phyloP scores from a whole-genome alignment of 2,888 invertebrate genomes.

The Anodontia alba region DNA sequence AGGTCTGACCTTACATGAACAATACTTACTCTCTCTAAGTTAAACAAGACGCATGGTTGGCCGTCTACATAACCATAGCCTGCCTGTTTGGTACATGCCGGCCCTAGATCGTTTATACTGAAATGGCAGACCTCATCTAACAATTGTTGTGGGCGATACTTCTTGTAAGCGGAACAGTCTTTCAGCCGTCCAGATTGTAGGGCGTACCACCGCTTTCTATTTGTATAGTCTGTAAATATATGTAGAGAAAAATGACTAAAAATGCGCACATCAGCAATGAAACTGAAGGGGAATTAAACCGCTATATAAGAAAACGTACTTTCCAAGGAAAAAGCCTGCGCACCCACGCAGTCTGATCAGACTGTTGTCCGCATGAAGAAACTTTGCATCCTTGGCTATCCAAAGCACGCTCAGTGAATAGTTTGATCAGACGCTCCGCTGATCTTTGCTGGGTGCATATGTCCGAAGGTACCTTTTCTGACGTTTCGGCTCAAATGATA shows the following conservation, averaged over 20 bases:
- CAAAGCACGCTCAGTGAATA: too few species aligned
- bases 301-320: too few species aligned
- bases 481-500: too few species aligned
- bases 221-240: neutral
- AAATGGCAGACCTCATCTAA: neutral
- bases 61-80: neutral
- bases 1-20: too few species aligned
- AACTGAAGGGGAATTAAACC: too few species aligned
- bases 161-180: neutral
- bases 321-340: too few species aligned
- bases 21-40: neutral
- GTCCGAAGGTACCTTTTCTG: too few species aligned
- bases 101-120: neutral
- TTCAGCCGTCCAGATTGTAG: neutral
- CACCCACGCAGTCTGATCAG: neutral
- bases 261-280: too few species aligned
- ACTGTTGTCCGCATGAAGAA: neutral
- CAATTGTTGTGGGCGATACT: neutral
- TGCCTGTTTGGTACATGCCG: neutral
- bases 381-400: too few species aligned
- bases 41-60: conserved; percentile 1
- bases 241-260: neutral
- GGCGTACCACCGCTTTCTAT: neutral
- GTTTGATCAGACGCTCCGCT: too few species aligned
- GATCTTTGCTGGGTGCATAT: too few species aligned